phyloP scores from a whole-genome alignment of 2,888 invertebrate genomes.

The Furcula furcula region DNA sequence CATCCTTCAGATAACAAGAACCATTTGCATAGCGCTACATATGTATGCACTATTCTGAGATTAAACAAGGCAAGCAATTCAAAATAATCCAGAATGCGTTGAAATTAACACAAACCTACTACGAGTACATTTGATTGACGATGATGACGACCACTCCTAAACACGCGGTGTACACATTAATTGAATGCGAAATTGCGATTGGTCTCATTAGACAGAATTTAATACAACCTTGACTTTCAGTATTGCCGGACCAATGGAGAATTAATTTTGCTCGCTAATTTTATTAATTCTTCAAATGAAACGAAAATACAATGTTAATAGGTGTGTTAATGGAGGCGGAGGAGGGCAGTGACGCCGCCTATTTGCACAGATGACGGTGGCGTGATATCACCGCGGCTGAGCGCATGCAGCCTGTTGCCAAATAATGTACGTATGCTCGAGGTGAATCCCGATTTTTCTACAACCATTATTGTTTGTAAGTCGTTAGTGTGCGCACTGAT shows the following conservation, averaged over 20 bases:
- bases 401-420: slow-evolving; percentile 13
- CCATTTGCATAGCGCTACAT: too few species aligned
- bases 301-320: slow-evolving; percentile 9
- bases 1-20: too few species aligned
- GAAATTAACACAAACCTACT: too few species aligned
- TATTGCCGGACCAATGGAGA: not conserved
- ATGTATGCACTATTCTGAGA: too few species aligned
- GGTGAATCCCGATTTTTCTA: slow-evolving; percentile 11
- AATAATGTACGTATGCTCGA: slow-evolving; percentile 6
- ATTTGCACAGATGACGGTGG: slow-evolving; percentile 22
- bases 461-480: slow-evolving; percentile 3
- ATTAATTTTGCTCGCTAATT: slow-evolving; percentile 4
- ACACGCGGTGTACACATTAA: not conserved
- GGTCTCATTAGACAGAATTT: slow-evolving; percentile 2
- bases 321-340: slow-evolving; percentile 7
- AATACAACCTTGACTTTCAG: slow-evolving; percentile 1
- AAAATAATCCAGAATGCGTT: too few species aligned
- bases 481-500: slow-evolving; percentile 6
- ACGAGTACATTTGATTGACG: too few species aligned
- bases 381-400: slow-evolving; percentile 21
- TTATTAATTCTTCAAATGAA: slow-evolving; percentile 7
- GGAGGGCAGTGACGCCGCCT: slow-evolving; percentile 17
- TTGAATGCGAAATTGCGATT: not conserved
- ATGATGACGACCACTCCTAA: not conserved
- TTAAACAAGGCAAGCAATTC: too few species aligned